Base-by-base conservation (phyloP, 1,140 invertebrate species). In the Heliconius himera region DNA sequence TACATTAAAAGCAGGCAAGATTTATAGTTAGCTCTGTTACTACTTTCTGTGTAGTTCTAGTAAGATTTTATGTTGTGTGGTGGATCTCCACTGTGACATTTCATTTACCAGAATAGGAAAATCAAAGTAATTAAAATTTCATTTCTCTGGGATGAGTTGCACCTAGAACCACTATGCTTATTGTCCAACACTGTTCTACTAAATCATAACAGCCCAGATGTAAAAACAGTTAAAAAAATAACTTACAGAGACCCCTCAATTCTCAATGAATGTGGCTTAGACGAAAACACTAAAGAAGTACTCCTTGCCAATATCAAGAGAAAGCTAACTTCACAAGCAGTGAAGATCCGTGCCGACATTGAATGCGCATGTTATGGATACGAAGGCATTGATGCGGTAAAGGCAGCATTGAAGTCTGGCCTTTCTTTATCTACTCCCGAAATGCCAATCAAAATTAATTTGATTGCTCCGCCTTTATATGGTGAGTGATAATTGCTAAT, bases 311-410 rank as follows among this genome's bases (percentile, higher is more conserved):
- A 99, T 91, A 99, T 99, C 82, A 98, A 98, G 91, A 96, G 99
- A 73, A 99, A 99, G 94, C 95, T 99, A 18, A 99, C 99, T 51
- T 99, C 99, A 26, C 99, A 99, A 94, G 98, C 99, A 26, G 98
- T 99, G 0, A 99, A 99, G 96, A 99, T 99, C 79, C 96, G 99
- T 88, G 98, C 99, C 36, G 99, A 99, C 91, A 98, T 99, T 88
- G 99, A 99, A 95, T 99, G 99, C 85, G 98, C 99, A 0, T 99
- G 99, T 95, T 99, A 99, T 90, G 99, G 98, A 6, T 99, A 99
- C 90, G 99, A 99, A 94, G 99, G 99, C 41, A 99, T 99, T 87
- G 99, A 99, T 96, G 99, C 99, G 56, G 99, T 99, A 0, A 99
- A 99, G 94, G 95, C 97, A 79, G 99, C 99, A 0, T 95, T 99